A percentile compares a stretch with the other conserved stretches of the same genome.
These are phyloP conservation scores for Agrypnia vestita DNA, from an alignment of 1,140 invertebrate species.

Conservation along the genomic window DNA sequence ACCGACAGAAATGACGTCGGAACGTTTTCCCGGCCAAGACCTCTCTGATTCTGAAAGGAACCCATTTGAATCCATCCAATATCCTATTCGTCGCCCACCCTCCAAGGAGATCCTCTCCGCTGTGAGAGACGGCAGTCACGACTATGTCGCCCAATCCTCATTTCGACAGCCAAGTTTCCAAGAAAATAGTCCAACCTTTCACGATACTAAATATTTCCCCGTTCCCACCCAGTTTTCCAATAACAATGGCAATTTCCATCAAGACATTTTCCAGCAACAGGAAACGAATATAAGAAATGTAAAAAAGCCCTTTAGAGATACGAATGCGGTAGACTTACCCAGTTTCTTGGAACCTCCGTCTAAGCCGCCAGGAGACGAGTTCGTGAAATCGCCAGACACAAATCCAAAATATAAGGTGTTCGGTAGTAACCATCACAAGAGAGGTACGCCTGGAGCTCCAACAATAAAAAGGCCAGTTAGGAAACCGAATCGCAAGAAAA, in stretches of 20 bases:
- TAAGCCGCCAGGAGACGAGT: conserved; percentile 64
- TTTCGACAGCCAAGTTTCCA: conserved; percentile 58
- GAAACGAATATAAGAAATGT: conserved; percentile 66
- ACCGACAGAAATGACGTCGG: conserved; percentile 68
- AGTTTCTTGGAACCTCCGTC: conserved; percentile 71
- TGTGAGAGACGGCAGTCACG: conserved; percentile 65
- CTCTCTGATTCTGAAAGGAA: conserved; percentile 67
- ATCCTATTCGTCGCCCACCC: conserved; percentile 65
- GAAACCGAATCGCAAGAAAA: conserved; percentile 69
- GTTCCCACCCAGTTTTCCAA: conserved; percentile 48
- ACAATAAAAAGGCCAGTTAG: conserved; percentile 63
- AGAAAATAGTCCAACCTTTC: conserved; percentile 47
- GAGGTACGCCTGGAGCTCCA: conserved; percentile 60
- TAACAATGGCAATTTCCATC: conserved; percentile 53
- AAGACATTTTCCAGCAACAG: conserved; percentile 63
- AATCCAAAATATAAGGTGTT: conserved; percentile 50
- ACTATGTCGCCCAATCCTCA: conserved; percentile 64
- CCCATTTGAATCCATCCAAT: conserved; percentile 68
- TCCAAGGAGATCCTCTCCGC: conserved; percentile 64
- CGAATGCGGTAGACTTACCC: conserved; percentile 64
- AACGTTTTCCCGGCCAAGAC: conserved; percentile 71
- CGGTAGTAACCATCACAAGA: conserved; percentile 65
- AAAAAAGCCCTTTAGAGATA: conserved; percentile 65
- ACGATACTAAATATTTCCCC: conserved; percentile 47
- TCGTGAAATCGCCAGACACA: conserved; percentile 48